Conservation (phyloP, 2,113 vertebrate species). For the Carassius auratus region DNA sequence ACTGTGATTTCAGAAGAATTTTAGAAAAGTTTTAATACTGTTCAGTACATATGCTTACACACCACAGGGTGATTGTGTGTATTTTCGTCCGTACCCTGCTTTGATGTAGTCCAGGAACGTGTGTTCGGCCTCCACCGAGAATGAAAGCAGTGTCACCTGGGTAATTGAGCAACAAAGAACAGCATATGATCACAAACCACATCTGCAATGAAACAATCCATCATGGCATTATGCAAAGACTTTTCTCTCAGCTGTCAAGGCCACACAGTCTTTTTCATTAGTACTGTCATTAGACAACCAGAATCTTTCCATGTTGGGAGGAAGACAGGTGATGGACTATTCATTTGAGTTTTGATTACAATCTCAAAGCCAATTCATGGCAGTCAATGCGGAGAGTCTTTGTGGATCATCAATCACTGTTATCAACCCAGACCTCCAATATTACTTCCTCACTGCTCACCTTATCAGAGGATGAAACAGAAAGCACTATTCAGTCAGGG, state of each 20-base stretch:
- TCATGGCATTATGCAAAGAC: constrained; percentile 28
- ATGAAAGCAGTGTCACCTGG: constrained; percentile 91
- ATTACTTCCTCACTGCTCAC: constrained; percentile 12
- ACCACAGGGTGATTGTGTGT: not conserved
- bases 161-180: constrained; percentile 48
- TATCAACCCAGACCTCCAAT: constrained; percentile 19
- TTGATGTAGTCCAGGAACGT: constrained; percentile 97
- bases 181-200: constrained; percentile 54
- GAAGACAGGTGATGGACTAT: constrained; percentile 62
- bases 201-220: constrained; percentile 58
- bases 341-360: constrained; percentile 67
- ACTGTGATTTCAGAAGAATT: not conserved
- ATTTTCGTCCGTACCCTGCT: constrained; percentile 84
- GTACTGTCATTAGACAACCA: constrained; percentile 58
- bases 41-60: not conserved
- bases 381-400: constrained; percentile 27
- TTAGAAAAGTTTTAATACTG: not conserved
- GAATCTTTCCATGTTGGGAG: constrained; percentile 41
- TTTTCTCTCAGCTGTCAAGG: constrained; percentile 23
- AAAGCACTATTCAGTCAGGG: constrained; percentile 7
- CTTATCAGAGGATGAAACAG: constrained; percentile 49
- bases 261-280: constrained; percentile 50
- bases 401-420: constrained; percentile 25
- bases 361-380: constrained; percentile 35
- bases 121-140: constrained; percentile 88